These are phyloP conservation scores for Meteorus sp. DNA, from an alignment of 1,140 invertebrate genomes.

Conservation along the genomic window DNA sequence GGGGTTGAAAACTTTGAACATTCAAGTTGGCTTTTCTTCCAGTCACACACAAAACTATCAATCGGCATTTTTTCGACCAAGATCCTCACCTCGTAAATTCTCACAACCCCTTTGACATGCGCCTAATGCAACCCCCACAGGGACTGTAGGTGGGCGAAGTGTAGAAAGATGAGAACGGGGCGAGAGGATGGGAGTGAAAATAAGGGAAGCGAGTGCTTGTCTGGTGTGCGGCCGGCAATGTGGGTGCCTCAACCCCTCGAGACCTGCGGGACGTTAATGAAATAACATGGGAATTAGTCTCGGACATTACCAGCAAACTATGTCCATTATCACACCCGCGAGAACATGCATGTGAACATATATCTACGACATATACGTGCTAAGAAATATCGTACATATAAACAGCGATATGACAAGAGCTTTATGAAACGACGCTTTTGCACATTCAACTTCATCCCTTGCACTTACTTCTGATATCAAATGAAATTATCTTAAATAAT, in stretches of 20 bases:
- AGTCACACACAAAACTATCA: constrained; percentile 44
- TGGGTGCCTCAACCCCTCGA: constrained; percentile 40
- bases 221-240: constrained; percentile 31
- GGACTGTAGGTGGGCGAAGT: neutral
- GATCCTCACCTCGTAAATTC: constrained; percentile 53
- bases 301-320: constrained; percentile 61
- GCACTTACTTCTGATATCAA: no score
- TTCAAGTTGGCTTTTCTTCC: no score
- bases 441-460: no score
- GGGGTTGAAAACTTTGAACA: no score
- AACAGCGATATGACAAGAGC: no score
- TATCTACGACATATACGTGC: no score
- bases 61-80: constrained; percentile 42
- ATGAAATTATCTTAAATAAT: no score
- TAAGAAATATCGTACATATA: no score
- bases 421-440: no score
- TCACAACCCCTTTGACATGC: constrained; percentile 54
- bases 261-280: constrained; percentile 58
- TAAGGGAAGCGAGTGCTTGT: neutral
- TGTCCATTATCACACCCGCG: constrained; percentile 59
- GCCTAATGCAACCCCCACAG: constrained; percentile 44
- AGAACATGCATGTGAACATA: no score
- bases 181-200: no score
- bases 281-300: constrained; percentile 62
- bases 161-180: neutral